Base-by-base conservation (phyloP, 2,113 vertebrate species). In the Balaenoptera acutorostrata region DNA sequence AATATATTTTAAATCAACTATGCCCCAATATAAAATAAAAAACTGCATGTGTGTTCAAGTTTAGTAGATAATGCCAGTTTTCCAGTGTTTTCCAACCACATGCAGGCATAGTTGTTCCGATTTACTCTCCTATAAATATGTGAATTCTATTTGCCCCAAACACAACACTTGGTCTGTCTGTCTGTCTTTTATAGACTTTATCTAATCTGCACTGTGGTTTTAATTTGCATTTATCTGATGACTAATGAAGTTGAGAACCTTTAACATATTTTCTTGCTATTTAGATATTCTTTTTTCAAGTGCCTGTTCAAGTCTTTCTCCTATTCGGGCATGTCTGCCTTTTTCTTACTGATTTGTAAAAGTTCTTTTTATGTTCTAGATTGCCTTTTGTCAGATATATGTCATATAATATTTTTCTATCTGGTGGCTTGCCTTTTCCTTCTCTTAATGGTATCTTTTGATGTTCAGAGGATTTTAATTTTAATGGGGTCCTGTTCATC, bases 21-120 rank as follows among this genome's bases (percentile, higher is more conserved):
- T 57, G 20, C 55, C 20, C 55, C 55, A 57, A 57, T 57, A 21
- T 57, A 57, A 57, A 57, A 57, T 57, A 21, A 57, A 36, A 36
- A 36, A 36, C 36, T 36, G 0, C 20, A 18, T 20, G 55, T 57
- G 13, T 20, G 21, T 33, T 82, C 15, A n/a, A 20, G 69, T 90
- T 90, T 55, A 55, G 75, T 66, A 81, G 64, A 61, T 44, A 44
- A 21, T 27, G 8, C 41, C 59, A 87, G 21, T 74, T 85, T 88
- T 39, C 31, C 33, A 59, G 20, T 57, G 49, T 72, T 66, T 92
- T 39, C n/a, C 64, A 85, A 18, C 3, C 1, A 64, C 13, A 33
- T 0, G 8, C 13, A 66, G 46, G 6, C 2, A 44, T 29, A 8
- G 27, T 41, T 29, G 11, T 64, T 4, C 10, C 6, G 6, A 27